Conservation (phyloP, 2,888 invertebrate species). For the Leucozona laternaria region DNA sequence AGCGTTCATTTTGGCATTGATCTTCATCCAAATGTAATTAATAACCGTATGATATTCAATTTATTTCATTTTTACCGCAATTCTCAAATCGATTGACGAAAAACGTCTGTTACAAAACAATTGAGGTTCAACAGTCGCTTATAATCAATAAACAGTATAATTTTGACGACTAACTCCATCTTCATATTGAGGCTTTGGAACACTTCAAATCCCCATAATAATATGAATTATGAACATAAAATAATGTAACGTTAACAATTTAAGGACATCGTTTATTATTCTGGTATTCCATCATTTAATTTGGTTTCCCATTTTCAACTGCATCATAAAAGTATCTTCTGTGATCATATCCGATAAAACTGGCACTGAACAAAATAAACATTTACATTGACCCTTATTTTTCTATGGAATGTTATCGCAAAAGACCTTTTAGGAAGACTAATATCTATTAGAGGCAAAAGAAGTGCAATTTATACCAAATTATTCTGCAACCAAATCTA, state of each 20-base stretch:
- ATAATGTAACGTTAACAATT: not conserved
- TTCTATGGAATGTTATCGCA: conserved; percentile 47
- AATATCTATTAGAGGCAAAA: conserved; percentile 36
- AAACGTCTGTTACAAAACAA: too few relatives aligned
- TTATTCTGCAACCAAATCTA: conserved; percentile 24
- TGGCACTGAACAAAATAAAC: conserved; percentile 3
- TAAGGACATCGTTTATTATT: not conserved
- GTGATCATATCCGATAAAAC: not conserved
- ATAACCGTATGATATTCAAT: too few relatives aligned
- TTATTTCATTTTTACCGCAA: too few relatives aligned
- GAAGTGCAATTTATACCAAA: conserved; percentile 35
- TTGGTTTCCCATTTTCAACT: conserved; percentile 5
- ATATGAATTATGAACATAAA: too few relatives aligned
- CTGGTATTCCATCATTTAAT: not conserved
- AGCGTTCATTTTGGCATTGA: too few relatives aligned
- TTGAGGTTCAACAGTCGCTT: too few relatives aligned
- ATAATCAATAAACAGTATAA: too few relatives aligned
- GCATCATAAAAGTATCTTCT: not conserved
- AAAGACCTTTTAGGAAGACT: conserved; percentile 53
- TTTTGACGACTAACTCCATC: too few relatives aligned
- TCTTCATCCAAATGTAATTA: too few relatives aligned
- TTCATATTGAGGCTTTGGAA: not conserved
- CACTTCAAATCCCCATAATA: too few relatives aligned
- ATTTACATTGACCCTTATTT: conserved; percentile 42
- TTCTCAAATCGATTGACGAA: too few relatives aligned